Percentiles rank a stretch among this genome's conserved stretches.
Conservation (phyloP, 2,888 invertebrate genomes). For the Fragum whitleyi region DNA sequence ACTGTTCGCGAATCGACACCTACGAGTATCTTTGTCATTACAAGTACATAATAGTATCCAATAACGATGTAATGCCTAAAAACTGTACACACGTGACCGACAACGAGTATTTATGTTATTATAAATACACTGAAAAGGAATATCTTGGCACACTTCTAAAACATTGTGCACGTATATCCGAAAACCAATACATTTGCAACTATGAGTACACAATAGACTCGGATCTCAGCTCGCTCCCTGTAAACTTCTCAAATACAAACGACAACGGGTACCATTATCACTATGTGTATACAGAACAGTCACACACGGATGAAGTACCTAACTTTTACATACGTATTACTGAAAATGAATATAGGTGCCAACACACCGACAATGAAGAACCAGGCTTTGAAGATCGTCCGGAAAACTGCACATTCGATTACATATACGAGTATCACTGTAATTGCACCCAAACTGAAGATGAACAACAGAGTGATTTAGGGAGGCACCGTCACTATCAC, state of each 20-base stretch:
- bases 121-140: neutral
- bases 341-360: too few relatives aligned
- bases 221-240: neutral
- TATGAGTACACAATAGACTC: too few relatives aligned
- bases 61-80: neutral
- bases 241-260: neutral
- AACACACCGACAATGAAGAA: neutral
- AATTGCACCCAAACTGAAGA: neutral
- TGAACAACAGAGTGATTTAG: neutral
- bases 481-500: neutral
- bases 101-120: neutral
- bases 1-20: too few relatives aligned
- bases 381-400: neutral
- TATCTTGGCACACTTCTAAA: too few relatives aligned
- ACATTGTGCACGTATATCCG: too few relatives aligned
- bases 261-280: neutral
- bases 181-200: too few relatives aligned
- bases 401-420: neutral
- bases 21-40: too few relatives aligned
- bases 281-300: neutral
- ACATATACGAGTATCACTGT: neutral
- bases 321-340: too few relatives aligned
- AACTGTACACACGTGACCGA: neutral
- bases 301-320: too few relatives aligned
- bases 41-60: too few relatives aligned